Conservation (phyloP, 2,888 invertebrate genomes). For the Xylocampa areola region DNA sequence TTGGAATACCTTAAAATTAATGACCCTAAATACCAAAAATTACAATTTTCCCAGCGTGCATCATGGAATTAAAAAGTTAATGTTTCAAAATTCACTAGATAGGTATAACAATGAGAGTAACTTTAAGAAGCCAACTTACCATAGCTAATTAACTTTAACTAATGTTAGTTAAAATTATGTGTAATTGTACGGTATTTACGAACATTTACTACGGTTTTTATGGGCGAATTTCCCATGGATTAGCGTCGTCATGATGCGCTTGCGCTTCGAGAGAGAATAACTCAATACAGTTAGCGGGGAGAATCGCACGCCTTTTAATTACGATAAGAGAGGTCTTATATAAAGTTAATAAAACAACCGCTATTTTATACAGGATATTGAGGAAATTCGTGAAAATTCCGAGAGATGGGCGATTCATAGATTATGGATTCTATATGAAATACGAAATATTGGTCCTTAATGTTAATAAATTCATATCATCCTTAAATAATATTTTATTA, state of each 20-base stretch:
- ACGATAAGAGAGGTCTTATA: constrained; percentile 60
- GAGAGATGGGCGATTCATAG: background rate
- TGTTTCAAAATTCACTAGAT: constrained; percentile 27
- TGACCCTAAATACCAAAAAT: constrained; percentile 10
- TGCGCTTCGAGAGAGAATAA: constrained; percentile 70
- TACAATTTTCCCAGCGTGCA: constrained; percentile 15
- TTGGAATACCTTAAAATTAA: constrained; percentile 40
- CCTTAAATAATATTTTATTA: no score
- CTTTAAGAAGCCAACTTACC: constrained; percentile 15
- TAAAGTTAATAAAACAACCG: constrained; percentile 59
- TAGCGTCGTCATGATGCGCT: constrained; percentile 58
- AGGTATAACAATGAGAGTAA: constrained; percentile 38
- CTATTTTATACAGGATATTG: constrained; percentile 33
- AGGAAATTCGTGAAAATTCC: background rate
- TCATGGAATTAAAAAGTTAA: constrained; percentile 5
- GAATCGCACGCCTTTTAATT: constrained; percentile 67
- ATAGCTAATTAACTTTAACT: constrained; percentile 47
- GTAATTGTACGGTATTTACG: constrained; percentile 59
- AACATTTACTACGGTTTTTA: constrained; percentile 59
- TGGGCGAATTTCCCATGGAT: constrained; percentile 72
- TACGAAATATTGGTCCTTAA: no score
- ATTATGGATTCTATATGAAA: no score
- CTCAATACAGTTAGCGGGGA: constrained; percentile 68
- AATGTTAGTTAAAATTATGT: constrained; percentile 53
- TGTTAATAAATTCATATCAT: no score